Evolutionary conservation across 2,113 vertebrate species (phyloP), one percentile per base, ranked within the genome.

Genomic region (Hydrochoerus hydrochaeris): DNA sequence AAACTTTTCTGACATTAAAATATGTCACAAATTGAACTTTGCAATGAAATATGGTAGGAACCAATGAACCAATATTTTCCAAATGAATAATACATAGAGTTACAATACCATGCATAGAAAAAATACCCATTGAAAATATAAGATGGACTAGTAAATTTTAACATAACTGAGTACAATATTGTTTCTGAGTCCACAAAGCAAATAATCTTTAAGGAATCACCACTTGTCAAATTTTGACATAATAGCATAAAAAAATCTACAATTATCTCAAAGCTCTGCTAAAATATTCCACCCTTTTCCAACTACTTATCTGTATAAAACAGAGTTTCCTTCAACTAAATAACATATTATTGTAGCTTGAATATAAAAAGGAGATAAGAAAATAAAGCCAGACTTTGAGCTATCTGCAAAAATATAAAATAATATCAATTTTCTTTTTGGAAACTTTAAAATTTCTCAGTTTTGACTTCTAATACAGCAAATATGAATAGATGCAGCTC

Each of bases 191-290:
- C 20, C 4, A 90, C 14, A 87, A 46, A 82, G 7, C 3, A 84
- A 38, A 46, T 71, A 77, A 84, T 60, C 19, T 81, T 91, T 82
- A 91, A 73, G 54, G 85, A 73, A 57, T 26, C 62, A 63, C 9
- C 38, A 63, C 7, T 57, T 73, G 49, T 71, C 24, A 12, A 80
- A 38, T 81, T 92, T 93, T 87, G 3, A 57, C 81, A 11, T 52
- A 80, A 4, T 54, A 95, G 54, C 22, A 96, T 80, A 94, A 49
- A 97, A 91, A 93, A 82, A 73, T 63, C 62, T 93, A 69, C 12
- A 71, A 41, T 71, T 90, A 85, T 57, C 62, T 96, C 35, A 95
- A 94, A 94, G 78, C 17, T 35, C 22, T 80, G 82, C 67, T 81
- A 85, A 86, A 91, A 90, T 81, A 71, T 13, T 38, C 46, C 22